Conservation (phyloP, 2,113 vertebrate genomes). For the Planiliza haematocheilus region DNA sequence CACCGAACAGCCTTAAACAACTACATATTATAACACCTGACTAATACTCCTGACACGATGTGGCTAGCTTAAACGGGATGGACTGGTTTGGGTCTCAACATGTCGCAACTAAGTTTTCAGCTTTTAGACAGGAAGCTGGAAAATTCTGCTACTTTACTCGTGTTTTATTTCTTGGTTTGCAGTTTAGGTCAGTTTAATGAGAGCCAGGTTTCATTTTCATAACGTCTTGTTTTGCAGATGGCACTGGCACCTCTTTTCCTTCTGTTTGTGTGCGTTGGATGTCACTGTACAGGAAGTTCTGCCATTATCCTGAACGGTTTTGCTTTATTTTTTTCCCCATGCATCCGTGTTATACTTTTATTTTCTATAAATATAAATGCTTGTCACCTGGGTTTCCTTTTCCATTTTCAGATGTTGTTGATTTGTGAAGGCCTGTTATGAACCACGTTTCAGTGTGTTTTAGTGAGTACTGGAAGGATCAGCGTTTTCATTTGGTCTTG, state of each 20-base stretch:
- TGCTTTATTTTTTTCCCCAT: not conserved
- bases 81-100: too few relatives aligned
- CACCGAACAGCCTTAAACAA: not conserved
- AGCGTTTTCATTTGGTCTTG: not conserved
- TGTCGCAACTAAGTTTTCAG: too few relatives aligned
- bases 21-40: too few relatives aligned
- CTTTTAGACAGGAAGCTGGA: not conserved
- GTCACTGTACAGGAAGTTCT: conserved; percentile 19
- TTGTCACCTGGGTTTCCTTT: conserved; percentile 5
- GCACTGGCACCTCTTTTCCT: not conserved
- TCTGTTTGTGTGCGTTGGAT: not conserved
- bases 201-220: conserved; percentile 23
- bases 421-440: conserved; percentile 10
- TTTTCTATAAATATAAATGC: not conserved
- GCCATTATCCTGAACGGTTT: not conserved
- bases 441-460: not conserved
- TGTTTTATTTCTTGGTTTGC: conserved; percentile 40
- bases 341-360: conserved; percentile 15
- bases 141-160: conserved; percentile 6
- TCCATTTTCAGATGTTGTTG: conserved; percentile 12
- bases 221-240: conserved; percentile 1
- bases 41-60: too few relatives aligned
- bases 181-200: conserved; percentile 18
- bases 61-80: too few relatives aligned
- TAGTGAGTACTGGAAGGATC: not conserved